A percentile compares a stretch with the other conserved stretches of the same genome.
These are phyloP conservation scores for Fratercula arctica DNA, from an alignment of 2,797 vertebrate species.

Conservation along the genomic window DNA sequence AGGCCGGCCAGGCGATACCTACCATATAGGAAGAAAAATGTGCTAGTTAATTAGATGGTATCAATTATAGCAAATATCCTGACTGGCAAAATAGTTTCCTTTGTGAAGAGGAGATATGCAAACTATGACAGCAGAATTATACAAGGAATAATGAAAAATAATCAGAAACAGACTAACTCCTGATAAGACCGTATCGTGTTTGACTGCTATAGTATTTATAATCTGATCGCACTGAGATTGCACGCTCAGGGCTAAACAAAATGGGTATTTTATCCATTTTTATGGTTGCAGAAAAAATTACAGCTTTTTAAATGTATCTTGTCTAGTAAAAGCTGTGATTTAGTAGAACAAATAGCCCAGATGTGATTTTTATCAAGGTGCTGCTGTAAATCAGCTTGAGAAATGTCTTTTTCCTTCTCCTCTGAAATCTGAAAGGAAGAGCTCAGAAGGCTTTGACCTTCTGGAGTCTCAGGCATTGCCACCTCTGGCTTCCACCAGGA, in stretches of 20 bases:
- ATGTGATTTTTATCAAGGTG: slow-evolving; percentile 26
- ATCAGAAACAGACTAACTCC: not conserved
- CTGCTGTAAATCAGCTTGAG: slow-evolving; percentile 15
- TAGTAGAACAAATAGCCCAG: slow-evolving; percentile 24
- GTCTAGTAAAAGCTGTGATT: slow-evolving; percentile 35
- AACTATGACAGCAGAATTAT: not conserved
- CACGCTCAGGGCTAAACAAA: slow-evolving; percentile 21
- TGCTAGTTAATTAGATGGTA: slow-evolving; percentile 11
- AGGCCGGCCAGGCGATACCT: slow-evolving; percentile 95
- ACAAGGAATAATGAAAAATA: not conserved
- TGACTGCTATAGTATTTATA: not conserved
- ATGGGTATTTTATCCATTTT: not conserved
- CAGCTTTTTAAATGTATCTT: slow-evolving; percentile 37
- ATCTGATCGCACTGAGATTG: slow-evolving; percentile 9
- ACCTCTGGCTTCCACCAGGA: not conserved
- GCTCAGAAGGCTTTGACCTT: not conserved
- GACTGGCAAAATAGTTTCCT: not conserved
- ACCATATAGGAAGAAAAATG: not conserved
- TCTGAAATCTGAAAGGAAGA: not conserved
- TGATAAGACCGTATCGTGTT: not conserved
- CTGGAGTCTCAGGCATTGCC: not conserved
- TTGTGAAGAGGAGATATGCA: not conserved
- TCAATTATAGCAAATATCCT: not conserved
- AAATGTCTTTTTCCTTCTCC: not conserved
- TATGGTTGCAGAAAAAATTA: slow-evolving; percentile 47